Percentiles rank a stretch among this genome's conserved stretches.
phyloP scores from a whole-genome alignment of 2,113 vertebrate species.

The Cheilinus undulatus region DNA sequence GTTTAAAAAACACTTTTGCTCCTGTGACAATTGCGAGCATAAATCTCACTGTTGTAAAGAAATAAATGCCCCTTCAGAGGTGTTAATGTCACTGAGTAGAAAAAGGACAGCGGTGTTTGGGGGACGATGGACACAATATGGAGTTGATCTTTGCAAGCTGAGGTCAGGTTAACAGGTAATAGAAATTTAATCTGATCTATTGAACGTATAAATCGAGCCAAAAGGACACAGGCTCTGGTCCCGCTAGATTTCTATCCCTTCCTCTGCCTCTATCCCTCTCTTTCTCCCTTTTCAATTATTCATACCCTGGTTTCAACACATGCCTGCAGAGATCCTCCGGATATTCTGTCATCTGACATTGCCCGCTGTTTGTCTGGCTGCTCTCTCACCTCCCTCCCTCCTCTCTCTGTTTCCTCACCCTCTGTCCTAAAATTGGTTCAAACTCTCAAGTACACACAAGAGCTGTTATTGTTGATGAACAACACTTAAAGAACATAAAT shows the following conservation, averaged over 20 bases:
- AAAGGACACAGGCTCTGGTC: slow-evolving; percentile 33
- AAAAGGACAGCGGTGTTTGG: neutral
- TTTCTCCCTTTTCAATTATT: slow-evolving; percentile 61
- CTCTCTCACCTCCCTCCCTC: slow-evolving; percentile 29
- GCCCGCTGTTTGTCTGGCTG: slow-evolving; percentile 48
- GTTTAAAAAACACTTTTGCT: slow-evolving; percentile 49
- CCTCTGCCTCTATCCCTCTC: slow-evolving; percentile 21
- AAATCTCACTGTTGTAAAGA: slow-evolving; percentile 57
- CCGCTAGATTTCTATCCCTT: slow-evolving; percentile 19
- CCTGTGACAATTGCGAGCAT: slow-evolving; percentile 57
- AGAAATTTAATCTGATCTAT: slow-evolving; percentile 40
- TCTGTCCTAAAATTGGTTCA: neutral
- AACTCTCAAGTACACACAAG: neutral
- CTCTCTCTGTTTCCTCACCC: slow-evolving; percentile 26
- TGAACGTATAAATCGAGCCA: slow-evolving; percentile 42
- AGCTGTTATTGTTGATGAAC: too few relatives aligned
- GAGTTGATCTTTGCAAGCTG: slow-evolving; percentile 22
- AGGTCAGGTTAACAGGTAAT: slow-evolving; percentile 31
- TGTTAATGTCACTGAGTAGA: slow-evolving; percentile 9
- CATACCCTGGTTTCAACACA: slow-evolving; percentile 52
- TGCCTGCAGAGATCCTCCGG: slow-evolving; percentile 51
- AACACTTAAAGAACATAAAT: too few relatives aligned
- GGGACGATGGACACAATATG: neutral
- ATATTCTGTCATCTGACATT: slow-evolving; percentile 56
- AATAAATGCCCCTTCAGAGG: slow-evolving; percentile 29